Percentiles rank a stretch among this genome's conserved stretches.
Evolutionary conservation across 2,797 vertebrate genomes (phyloP).

Genomic region (Pseudochromis fuscus): DNA sequence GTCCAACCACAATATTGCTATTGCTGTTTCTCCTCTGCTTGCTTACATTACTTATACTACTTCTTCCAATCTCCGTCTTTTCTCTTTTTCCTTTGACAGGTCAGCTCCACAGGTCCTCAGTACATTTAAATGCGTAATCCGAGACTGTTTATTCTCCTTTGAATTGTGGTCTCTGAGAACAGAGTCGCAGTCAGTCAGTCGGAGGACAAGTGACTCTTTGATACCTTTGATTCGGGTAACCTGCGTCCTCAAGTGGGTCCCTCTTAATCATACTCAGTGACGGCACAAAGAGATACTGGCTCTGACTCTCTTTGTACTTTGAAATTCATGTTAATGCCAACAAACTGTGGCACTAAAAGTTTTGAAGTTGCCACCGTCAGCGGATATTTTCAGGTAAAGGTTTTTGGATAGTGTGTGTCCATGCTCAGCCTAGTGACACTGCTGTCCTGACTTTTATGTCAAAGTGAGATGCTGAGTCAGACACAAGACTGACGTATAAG

Average conservation of each 20-base stretch:
- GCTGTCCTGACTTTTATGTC: too few relatives aligned
- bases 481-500: not conserved
- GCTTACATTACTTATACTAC: too few relatives aligned
- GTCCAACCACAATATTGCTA: too few relatives aligned
- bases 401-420: not conserved
- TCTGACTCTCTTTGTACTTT: conserved; percentile 15
- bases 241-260: conserved; percentile 1
- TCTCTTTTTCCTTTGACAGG: not conserved
- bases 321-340: conserved; percentile 15
- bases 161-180: conserved; percentile 34
- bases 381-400: not conserved
- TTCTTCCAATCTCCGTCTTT: too few relatives aligned
- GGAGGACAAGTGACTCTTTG: conserved; percentile 46
- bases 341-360: not conserved
- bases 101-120: not conserved
- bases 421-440: not conserved
- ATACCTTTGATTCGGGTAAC: conserved; percentile 23
- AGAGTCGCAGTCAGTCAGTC: conserved; percentile 11
- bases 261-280: conserved; percentile 44
- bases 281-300: conserved; percentile 7
- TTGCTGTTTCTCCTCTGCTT: too few relatives aligned
- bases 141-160: conserved; percentile 20
- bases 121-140: conserved; percentile 43
- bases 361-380: not conserved
- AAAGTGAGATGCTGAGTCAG: not conserved